Evolutionary conservation across 2,888 invertebrate genomes (phyloP).

Genomic region (Caenorhabditis sulstoni): DNA sequence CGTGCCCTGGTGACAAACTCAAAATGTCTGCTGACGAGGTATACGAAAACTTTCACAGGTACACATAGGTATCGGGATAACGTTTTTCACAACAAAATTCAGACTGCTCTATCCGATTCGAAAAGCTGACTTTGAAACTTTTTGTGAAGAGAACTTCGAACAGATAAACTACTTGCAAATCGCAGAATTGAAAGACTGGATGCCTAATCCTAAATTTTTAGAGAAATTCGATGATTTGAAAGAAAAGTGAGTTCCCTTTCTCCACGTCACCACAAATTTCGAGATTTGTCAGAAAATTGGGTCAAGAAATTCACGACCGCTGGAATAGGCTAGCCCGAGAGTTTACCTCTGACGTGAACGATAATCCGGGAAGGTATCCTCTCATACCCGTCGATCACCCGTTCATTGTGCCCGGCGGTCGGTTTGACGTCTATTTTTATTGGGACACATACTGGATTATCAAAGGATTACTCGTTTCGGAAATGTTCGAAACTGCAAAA

Average conservation of each 20-base stretch:
- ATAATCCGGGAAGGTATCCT: slow-evolving; percentile 84
- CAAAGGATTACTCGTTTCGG: slow-evolving; percentile 88
- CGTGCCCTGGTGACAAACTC: slow-evolving; percentile 72
- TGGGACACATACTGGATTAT: slow-evolving; percentile 97
- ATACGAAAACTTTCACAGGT: slow-evolving; percentile 60
- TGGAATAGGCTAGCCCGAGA: slow-evolving; percentile 65
- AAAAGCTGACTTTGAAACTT: slow-evolving; percentile 59
- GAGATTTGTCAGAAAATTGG: slow-evolving; percentile 65
- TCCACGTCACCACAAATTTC: not conserved
- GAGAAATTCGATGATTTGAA: slow-evolving; percentile 54
- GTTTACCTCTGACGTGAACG: slow-evolving; percentile 75
- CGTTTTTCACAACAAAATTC: slow-evolving; percentile 25
- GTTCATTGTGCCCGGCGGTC: slow-evolving; percentile 86
- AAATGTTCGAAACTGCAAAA: slow-evolving; percentile 88
- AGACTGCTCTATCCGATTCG: slow-evolving; percentile 64
- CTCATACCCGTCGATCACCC: slow-evolving; percentile 89
- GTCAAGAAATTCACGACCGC: slow-evolving; percentile 59
- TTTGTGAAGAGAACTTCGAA: slow-evolving; percentile 72
- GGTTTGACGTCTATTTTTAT: slow-evolving; percentile 87
- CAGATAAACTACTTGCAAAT: slow-evolving; percentile 60
- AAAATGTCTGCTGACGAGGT: slow-evolving; percentile 58
- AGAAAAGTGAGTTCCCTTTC: slow-evolving; percentile 40
- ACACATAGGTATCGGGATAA: too few species aligned
- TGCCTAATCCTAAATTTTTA: slow-evolving; percentile 50
- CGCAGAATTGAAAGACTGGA: slow-evolving; percentile 68